These are phyloP conservation scores for Rhogogaster chlorosoma DNA, from an alignment of 2,888 invertebrate genomes.

Conservation along the genomic window DNA sequence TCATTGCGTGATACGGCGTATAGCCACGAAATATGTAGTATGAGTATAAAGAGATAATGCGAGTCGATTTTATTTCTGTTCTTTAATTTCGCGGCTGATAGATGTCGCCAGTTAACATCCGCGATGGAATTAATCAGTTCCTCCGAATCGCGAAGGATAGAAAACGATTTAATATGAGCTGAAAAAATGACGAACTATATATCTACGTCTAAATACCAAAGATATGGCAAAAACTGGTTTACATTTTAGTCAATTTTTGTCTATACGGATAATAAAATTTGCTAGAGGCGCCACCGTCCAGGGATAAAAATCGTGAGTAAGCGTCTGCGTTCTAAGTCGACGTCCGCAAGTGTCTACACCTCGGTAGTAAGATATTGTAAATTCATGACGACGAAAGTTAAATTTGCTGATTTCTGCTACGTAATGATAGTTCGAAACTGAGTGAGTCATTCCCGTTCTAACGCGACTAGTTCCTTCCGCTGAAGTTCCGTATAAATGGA, in stretches of 20 bases:
- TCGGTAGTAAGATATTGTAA: neutral
- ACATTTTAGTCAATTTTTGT: neutral
- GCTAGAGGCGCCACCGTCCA: neutral
- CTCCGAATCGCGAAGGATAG: neutral
- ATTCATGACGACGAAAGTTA: slow-evolving; percentile 3
- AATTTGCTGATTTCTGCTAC: neutral
- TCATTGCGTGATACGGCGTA: neutral
- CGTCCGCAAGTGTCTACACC: neutral
- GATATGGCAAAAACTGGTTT: neutral
- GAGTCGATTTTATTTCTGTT: neutral
- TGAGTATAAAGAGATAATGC: neutral
- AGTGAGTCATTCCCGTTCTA: slow-evolving; percentile 4
- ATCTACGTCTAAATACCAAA: neutral
- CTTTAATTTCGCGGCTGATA: neutral
- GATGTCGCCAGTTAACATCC: neutral
- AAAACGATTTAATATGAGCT: neutral
- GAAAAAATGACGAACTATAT: neutral
- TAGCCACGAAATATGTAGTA: neutral
- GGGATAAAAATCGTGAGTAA: neutral
- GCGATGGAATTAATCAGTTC: neutral
- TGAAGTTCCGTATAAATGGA: neutral
- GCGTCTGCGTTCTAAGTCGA: neutral
- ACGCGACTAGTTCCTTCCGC: neutral
- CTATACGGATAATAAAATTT: neutral
- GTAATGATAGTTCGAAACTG: neutral